Evolutionary conservation across 2,888 invertebrate genomes (phyloP).

Genomic region (Scaptomyza polygonia): DNA sequence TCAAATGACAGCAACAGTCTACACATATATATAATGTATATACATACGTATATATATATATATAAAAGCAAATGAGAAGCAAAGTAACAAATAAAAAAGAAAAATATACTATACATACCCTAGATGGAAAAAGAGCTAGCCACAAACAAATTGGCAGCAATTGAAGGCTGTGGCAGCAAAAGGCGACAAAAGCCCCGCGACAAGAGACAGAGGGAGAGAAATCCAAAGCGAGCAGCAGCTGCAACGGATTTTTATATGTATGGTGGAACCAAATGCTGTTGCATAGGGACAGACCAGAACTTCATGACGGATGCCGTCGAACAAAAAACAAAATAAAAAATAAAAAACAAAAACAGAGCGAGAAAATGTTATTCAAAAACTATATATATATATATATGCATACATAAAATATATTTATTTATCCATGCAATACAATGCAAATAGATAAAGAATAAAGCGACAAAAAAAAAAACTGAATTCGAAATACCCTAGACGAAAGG

Average conservation of each 20-base stretch:
- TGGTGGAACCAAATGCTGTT: conserved; percentile 7
- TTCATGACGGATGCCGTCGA: conserved; percentile 34
- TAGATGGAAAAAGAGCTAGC: conserved; percentile 69
- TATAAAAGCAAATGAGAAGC: conserved; percentile 30
- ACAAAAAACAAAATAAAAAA: not conserved
- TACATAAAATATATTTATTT: conserved; percentile 12
- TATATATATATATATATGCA: conserved; percentile 26
- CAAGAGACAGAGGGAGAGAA: not conserved
- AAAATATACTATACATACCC: conserved; percentile 38
- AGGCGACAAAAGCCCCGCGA: conserved; percentile 71
- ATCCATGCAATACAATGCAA: conserved; percentile 22
- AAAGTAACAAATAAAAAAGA: conserved; percentile 24
- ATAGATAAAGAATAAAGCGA: conserved; percentile 15
- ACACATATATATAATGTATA: conserved; percentile 29
- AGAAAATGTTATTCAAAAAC: conserved; percentile 35
- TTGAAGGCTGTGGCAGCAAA: conserved; percentile 62
- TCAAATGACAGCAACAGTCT: conserved; percentile 75
- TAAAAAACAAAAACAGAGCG: not conserved
- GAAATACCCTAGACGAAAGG: conserved; percentile 11
- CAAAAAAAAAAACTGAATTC: conserved; percentile 1
- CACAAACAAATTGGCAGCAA: conserved; percentile 79
- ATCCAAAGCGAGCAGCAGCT: conserved; percentile 34
- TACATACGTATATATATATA: conserved; percentile 19
- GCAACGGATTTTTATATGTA: conserved; percentile 37
- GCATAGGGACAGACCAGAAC: conserved; percentile 16